Evolutionary conservation across 2,113 vertebrate species (phyloP).

Genomic region (Microtus montanus): DNA sequence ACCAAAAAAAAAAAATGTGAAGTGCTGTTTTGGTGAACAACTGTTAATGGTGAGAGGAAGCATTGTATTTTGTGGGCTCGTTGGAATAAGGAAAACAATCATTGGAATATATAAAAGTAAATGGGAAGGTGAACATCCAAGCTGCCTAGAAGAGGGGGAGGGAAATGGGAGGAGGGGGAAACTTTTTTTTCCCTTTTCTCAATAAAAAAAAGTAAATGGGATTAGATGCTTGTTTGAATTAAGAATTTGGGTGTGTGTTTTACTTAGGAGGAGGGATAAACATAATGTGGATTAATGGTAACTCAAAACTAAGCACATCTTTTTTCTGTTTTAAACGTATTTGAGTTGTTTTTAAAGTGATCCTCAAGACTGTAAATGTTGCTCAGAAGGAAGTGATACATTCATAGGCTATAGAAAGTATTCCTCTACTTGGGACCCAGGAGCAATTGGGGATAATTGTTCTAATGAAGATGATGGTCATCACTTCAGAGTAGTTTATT

Average conservation of each 20-base stretch:
- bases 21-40: background rate
- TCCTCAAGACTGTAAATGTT: background rate
- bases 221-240: background rate
- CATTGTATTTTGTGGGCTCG: background rate
- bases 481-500: background rate
- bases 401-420: background rate
- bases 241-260: background rate
- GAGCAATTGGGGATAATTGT: background rate
- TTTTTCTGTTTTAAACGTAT: background rate
- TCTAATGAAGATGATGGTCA: background rate
- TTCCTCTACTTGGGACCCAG: background rate
- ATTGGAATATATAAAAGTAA: background rate
- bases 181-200: too few species aligned
- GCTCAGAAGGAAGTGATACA: background rate
- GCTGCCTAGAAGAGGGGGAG: too few species aligned
- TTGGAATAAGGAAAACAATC: slow-evolving; percentile 3
- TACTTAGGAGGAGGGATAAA: background rate
- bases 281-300: background rate
- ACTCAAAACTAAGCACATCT: background rate
- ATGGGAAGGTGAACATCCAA: background rate
- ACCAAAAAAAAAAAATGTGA: background rate
- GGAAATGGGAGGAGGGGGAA: too few species aligned
- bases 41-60: background rate
- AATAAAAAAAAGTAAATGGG: background rate
- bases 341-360: background rate